Evolutionary conservation across 1,140 invertebrate genomes (phyloP).

Genomic region (Pseudomyrmex cubaensis): DNA sequence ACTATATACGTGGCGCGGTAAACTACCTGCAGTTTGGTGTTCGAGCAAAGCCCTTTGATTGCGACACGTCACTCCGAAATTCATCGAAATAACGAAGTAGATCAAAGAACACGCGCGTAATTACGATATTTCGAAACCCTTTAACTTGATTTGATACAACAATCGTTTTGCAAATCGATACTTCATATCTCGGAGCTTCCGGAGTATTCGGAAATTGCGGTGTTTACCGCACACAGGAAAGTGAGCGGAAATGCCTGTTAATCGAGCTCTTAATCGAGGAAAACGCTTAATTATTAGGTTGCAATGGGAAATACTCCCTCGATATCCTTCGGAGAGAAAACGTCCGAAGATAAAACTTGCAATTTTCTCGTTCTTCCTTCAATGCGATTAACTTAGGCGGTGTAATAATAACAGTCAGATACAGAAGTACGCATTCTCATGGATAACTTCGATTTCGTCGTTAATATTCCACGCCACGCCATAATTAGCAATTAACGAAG

Average conservation of each 20-base stretch:
- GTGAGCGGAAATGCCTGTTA: background rate
- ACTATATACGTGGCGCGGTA: constrained; percentile 15
- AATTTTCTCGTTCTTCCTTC: background rate
- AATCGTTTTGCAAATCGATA: background rate
- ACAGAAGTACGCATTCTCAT: background rate
- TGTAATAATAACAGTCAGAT: constrained; percentile 11
- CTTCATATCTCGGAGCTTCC: background rate
- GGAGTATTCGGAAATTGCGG: background rate
- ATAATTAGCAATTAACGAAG: constrained; percentile 69
- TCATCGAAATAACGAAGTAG: background rate
- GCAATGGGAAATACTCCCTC: background rate
- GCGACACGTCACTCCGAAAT: background rate
- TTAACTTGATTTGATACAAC: background rate
- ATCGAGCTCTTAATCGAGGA: constrained; percentile 4
- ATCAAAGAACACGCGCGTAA: constrained; percentile 27
- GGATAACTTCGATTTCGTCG: constrained; percentile 37
- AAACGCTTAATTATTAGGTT: constrained; percentile 7
- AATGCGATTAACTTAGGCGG: constrained; percentile 12
- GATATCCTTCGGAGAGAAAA: background rate
- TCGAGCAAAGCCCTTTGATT: constrained; percentile 34
- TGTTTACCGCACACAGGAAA: background rate
- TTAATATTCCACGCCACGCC: constrained; percentile 43
- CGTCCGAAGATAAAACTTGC: background rate
- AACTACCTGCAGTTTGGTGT: constrained; percentile 41
- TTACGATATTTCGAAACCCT: constrained; percentile 10